These are phyloP conservation scores for Hemithea aestivaria DNA, from an alignment of 2,888 invertebrate genomes.

Conservation along the genomic window DNA sequence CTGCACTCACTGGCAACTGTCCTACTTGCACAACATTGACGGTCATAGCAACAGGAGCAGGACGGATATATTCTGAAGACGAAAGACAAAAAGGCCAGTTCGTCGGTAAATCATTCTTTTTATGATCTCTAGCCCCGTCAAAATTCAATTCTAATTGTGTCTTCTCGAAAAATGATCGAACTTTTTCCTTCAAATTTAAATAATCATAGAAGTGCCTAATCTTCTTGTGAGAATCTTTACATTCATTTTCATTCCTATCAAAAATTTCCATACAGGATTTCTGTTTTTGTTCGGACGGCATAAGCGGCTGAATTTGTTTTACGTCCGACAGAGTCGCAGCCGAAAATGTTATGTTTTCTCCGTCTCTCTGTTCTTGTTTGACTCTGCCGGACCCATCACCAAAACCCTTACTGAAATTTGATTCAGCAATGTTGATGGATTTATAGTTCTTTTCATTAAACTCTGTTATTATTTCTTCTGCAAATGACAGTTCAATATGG, in stretches of 20 bases:
- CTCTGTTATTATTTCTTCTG: slow-evolving; percentile 52
- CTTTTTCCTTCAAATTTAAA: slow-evolving; percentile 53
- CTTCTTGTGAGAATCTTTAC: slow-evolving; percentile 32
- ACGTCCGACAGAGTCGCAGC: slow-evolving; percentile 81
- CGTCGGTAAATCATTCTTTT: slow-evolving; percentile 27
- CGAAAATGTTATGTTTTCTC: slow-evolving; percentile 65
- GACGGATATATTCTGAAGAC: slow-evolving; percentile 78
- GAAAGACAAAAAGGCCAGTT: slow-evolving; percentile 34
- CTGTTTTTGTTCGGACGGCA: slow-evolving; percentile 50
- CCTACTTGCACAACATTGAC: slow-evolving; percentile 82
- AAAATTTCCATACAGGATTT: not conserved
- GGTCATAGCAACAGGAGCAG: slow-evolving; percentile 55
- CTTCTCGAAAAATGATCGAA: slow-evolving; percentile 57
- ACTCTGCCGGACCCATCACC: slow-evolving; percentile 80
- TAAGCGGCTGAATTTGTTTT: slow-evolving; percentile 75
- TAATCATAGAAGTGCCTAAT: slow-evolving; percentile 41
- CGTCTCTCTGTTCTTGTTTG: slow-evolving; percentile 66
- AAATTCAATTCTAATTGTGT: slow-evolving; percentile 45
- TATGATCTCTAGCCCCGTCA: slow-evolving; percentile 34
- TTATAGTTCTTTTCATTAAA: slow-evolving; percentile 37
- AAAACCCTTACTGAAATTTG: slow-evolving; percentile 76
- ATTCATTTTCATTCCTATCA: slow-evolving; percentile 10
- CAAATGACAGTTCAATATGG: slow-evolving; percentile 47
- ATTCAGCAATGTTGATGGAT: slow-evolving; percentile 45
- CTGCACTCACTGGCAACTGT: slow-evolving; percentile 64